These are phyloP conservation scores for Cossypha niveicapilla DNA, from an alignment of 2,797 vertebrate species.

Conservation along the genomic window DNA sequence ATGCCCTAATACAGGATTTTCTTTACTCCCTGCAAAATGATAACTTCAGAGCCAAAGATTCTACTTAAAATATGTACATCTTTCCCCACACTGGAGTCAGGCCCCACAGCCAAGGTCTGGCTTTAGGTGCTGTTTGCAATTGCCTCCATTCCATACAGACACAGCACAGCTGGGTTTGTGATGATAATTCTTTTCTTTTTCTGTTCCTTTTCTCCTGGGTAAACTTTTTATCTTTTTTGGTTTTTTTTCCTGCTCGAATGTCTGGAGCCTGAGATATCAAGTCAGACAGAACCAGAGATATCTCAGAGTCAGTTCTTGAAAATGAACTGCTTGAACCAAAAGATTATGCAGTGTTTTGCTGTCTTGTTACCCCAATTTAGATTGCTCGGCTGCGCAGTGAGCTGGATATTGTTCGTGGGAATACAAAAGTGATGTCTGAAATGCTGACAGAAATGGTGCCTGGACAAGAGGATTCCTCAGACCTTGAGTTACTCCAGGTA, in stretches of 20 bases:
- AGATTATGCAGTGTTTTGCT: neutral
- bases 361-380: slow-evolving; percentile 62
- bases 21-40: neutral
- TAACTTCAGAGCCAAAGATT: neutral
- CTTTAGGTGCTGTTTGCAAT: neutral
- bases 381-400: slow-evolving; percentile 92
- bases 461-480: slow-evolving; percentile 92
- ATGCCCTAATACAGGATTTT: neutral
- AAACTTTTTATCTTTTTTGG: neutral
- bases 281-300: neutral
- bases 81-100: neutral
- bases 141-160: neutral
- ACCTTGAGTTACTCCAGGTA: slow-evolving; percentile 93
- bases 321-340: neutral
- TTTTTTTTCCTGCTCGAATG: neutral
- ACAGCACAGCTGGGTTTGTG: neutral
- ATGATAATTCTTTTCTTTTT: neutral
- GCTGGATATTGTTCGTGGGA: slow-evolving; percentile 93
- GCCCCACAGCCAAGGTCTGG: neutral
- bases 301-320: neutral
- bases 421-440: slow-evolving; percentile 98
- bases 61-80: neutral
- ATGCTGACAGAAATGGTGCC: slow-evolving; percentile 98
- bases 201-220: neutral
- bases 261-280: neutral